These are phyloP conservation scores for Microtus richardsoni DNA, from an alignment of 2,113 vertebrate genomes.

Conservation along the genomic window DNA sequence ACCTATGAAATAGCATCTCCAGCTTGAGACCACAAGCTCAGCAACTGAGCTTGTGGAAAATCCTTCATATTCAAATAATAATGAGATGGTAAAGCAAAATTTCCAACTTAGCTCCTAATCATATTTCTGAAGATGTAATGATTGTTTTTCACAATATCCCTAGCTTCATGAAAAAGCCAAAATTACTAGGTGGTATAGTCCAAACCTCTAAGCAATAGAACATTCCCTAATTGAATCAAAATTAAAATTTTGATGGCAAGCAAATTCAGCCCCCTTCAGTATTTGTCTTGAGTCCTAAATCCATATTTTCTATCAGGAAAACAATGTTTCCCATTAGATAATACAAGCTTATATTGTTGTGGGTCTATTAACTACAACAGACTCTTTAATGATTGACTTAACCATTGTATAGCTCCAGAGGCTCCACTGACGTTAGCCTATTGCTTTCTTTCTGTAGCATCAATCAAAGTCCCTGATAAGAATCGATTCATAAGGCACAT, in stretches of 20 bases:
- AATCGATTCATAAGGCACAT: neutral
- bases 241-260: neutral
- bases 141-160: neutral
- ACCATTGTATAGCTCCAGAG: neutral
- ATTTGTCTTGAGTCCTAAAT: neutral
- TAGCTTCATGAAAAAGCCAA: neutral
- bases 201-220: neutral
- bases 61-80: neutral
- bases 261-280: neutral
- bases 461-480: neutral
- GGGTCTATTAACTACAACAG: neutral
- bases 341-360: neutral
- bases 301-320: neutral
- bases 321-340: neutral
- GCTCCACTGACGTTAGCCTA: neutral
- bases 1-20: neutral
- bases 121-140: neutral
- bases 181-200: neutral
- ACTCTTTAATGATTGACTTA: neutral
- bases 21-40: neutral
- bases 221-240: slow-evolving; percentile 11
- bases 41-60: neutral
- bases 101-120: neutral
- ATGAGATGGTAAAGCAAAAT: neutral
- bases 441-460: neutral